Base-by-base conservation (phyloP, 2,113 vertebrate genomes). In the Alouatta palliata region DNA sequence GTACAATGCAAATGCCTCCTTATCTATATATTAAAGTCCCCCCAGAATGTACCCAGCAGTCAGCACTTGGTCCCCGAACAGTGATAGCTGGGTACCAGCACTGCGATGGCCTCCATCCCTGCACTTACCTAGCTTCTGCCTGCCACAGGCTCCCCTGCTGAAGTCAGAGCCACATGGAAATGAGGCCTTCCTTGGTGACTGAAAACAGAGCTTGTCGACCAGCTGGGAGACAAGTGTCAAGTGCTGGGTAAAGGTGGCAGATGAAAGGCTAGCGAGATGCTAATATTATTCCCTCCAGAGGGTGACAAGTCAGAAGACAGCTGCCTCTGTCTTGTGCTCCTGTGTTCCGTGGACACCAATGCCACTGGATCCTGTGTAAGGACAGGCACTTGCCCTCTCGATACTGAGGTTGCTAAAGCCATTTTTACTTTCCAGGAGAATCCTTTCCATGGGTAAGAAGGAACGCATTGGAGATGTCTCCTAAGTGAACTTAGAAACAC, bases 211-310 rank as follows among this genome's bases (percentile, higher is more conserved):
- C 96, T 96, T 95, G 97, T 94, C 88, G 73, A 11, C 82, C 95
- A 94, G 94, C 95, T 85, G 96, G 88, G 84, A 96, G 76, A 97
- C 91, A 94, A 49, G 83, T 83, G 84, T 81, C 89, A 37, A 87
- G 71, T 6, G 70, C 94, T 61, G 49, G n/a, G 56, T 13, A 32
- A 58, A n/a, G 47, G 66, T n/a, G 54, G 95, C 47, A 87, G 96
- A 96, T 97, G 90, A 98, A 97, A 97, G 97, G 43, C 84, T 49
- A 73, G 8, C 0, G 4, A 79, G 68, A 76, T 58, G 93, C 89
- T 92, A 77, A 89, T 94, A 88, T 30, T 66, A 40, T 52, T 91
- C 54, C 89, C 87, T 96, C 87, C 83, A 43, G 83, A 90, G 92
- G 43, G 49, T 37, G 71, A 61, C 87, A 58, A 80, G 64, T 49